Base-by-base conservation (phyloP, 2,113 vertebrate genomes). In the Plectropomus leopardus region DNA sequence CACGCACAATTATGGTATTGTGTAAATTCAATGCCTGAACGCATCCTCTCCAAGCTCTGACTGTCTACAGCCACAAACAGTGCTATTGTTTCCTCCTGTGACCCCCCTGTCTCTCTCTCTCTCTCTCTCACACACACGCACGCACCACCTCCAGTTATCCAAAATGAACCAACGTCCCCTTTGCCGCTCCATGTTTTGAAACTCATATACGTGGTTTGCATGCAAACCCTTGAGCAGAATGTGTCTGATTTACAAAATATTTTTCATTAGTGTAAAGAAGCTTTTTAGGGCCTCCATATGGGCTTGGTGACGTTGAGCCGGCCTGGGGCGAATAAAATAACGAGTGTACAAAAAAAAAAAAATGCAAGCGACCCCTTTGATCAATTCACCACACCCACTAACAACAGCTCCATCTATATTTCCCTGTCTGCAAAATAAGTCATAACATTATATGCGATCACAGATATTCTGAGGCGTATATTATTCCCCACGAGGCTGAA, bases 1-100 rank as follows among this genome's bases (percentile, higher is more conserved):
- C n/a, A 50, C 7, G 47, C 51, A 91, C 90, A 94, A 82, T 82
- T 85, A 89, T 72, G 51, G 13, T 74, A 84, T 82, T 92, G 88
- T 93, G 57, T 81, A 34, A 54, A 36, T 34, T 63, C 53, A 69
- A 23, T 5, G 50, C 61, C 71, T 83, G 48, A 40, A 66, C 11
- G 54, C 82, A 72, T 85, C 80, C 66, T 54, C 65, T 57, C 32
- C 7, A 23, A 61, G 81, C 68, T 70, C 59, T 65, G 28, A 17
- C 77, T 32, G 75, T 75, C 82, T 72, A 72, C 51, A 78, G 64
- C 75, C 68, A 92, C 80, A 91, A 74, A 58, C 78, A 75, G 65
- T 8, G 21, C 85, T 78, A 85, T 84, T 90, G 84, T 89, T 69
- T 77, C 48, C 36, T 40, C 58, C 21, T 71, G 55, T 66, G 40